Conservation (phyloP, 2,113 vertebrate species). For the Scopus umbretta region DNA sequence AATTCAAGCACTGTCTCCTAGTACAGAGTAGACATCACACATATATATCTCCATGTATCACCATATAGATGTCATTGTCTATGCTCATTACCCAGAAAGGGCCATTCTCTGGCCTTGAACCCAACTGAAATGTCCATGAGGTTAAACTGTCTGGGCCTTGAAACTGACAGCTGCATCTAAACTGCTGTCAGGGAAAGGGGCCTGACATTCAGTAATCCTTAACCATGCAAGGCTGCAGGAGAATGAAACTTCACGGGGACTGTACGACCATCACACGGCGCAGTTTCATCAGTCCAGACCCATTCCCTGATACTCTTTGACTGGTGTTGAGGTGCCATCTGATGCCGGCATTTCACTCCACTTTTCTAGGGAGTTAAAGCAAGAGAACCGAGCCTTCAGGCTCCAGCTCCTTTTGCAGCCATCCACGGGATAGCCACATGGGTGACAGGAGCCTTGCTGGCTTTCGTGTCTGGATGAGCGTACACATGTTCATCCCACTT, state of each 20-base stretch:
- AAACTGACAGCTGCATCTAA: background rate
- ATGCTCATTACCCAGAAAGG: background rate
- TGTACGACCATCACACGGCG: rapidly evolving
- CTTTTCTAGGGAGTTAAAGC: background rate
- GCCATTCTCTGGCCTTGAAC: background rate
- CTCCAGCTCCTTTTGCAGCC: background rate
- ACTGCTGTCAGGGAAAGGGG: too few relatives aligned
- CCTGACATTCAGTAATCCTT: background rate
- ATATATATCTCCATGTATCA: rapidly evolving
- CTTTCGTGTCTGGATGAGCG: background rate
- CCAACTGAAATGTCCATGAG: background rate
- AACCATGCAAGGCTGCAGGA: background rate
- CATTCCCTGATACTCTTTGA: background rate
- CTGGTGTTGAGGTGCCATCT: background rate
- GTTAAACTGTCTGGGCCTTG: background rate
- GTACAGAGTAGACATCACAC: background rate
- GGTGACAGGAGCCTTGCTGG: background rate
- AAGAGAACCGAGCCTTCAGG: rapidly evolving
- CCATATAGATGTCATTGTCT: background rate
- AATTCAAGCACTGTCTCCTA: background rate
- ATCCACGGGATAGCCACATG: rapidly evolving
- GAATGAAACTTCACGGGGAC: background rate
- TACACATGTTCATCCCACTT: rapidly evolving
- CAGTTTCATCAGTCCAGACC: background rate
- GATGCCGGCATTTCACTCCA: background rate